Base-by-base conservation (phyloP, 2,888 invertebrate genomes). In the Cetonia aurata region DNA sequence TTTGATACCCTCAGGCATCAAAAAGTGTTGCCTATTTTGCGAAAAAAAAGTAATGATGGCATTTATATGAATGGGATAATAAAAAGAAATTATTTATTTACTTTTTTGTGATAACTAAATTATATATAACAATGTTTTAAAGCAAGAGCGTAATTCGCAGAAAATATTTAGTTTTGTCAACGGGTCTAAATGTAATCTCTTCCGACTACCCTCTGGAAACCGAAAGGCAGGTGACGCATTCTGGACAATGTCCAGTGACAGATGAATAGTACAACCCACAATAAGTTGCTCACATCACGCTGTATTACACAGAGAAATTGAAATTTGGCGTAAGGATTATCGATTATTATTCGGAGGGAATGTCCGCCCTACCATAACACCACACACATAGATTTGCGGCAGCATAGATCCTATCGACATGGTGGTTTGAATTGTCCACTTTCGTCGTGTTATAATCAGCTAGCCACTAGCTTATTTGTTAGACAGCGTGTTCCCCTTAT, bases 221-320 rank as follows among this genome's bases (percentile, higher is more conserved):
- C 48, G 59, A 73, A 48, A 74, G 79, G 81, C 82, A 82, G 82
- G 81, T 82, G 82, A 81, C 80, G 80, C 76, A 80, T 80, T 76
- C 80, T 77, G 81, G 80, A 81, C 81, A 80, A 77, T 81, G 81
- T 81, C 81, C 81, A 81, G 73, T 80, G 80, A 80, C 79, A 80
- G 79, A 77, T 80, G 81, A 81, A 81, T 81, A 79, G 77, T 73
- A 76, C 76, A 77, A 77, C 77, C 80, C 80, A 82, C 80, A 82
- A 81, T 80, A 77, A 78, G 78, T 80, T 80, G 81, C 80, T 80
- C 80, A 81, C 80, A 82, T 81, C 81, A 82, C 79, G 82, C 80
- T 79, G 77, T 80, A 82, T 82, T 82, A 77, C 81, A 81, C 80
- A 76, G 75, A 77, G 77, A 79, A 80, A 80, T 79, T 65, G 59